Evolutionary conservation across 2,888 invertebrate species (phyloP).

Genomic region (Acronicta psi): DNA sequence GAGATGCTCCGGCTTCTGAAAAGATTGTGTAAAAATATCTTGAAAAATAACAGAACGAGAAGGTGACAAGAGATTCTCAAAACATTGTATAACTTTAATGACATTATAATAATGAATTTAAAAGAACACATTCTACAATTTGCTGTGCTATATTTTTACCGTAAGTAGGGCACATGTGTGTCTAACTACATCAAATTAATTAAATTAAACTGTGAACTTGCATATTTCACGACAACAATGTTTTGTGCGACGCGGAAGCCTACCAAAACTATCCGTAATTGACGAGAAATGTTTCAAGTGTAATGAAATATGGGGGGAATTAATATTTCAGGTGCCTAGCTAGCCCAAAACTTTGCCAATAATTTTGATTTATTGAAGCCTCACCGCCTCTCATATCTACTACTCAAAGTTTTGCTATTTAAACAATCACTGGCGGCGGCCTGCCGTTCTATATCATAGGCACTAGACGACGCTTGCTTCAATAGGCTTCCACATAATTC

Average conservation of each 20-base stretch:
- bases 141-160: slow-evolving; percentile 1
- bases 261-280: slow-evolving; percentile 66
- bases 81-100: not conserved
- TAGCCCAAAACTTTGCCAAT: slow-evolving; percentile 76
- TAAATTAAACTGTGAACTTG: slow-evolving; percentile 49
- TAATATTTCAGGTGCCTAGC: slow-evolving; percentile 77
- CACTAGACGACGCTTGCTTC: slow-evolving; percentile 26
- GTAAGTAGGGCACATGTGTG: slow-evolving; percentile 25
- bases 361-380: slow-evolving; percentile 79
- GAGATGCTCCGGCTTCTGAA: slow-evolving; percentile 50
- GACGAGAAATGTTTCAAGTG: slow-evolving; percentile 69
- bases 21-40: slow-evolving; percentile 29
- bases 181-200: slow-evolving; percentile 42
- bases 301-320: slow-evolving; percentile 71
- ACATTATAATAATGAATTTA: not conserved
- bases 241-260: slow-evolving; percentile 49
- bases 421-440: slow-evolving; percentile 64
- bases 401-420: slow-evolving; percentile 73
- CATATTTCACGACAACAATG: slow-evolving; percentile 47
- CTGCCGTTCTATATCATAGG: slow-evolving; percentile 30
- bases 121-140: not conserved
- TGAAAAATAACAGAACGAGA: slow-evolving; percentile 4
- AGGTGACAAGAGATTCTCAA: not conserved
- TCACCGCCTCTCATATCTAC: slow-evolving; percentile 70
- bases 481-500: slow-evolving; percentile 41